Evolutionary conservation across 2,113 vertebrate species (phyloP).

Genomic region (Ageneiosus marmoratus): DNA sequence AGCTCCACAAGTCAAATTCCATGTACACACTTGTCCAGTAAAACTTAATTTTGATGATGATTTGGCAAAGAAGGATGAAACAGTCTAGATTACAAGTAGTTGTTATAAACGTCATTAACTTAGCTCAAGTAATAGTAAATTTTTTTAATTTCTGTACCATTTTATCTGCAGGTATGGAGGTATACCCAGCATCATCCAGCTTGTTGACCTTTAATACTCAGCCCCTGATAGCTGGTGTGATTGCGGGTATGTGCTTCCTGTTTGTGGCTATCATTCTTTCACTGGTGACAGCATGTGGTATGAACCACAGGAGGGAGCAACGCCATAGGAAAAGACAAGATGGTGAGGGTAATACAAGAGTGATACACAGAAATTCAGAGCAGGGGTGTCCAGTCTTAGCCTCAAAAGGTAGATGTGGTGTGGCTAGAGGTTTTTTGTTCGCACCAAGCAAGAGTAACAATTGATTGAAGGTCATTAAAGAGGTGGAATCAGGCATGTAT

Average conservation of each 20-base stretch:
- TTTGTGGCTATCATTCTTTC: slow-evolving; percentile 86
- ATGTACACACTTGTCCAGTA: background rate
- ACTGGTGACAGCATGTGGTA: slow-evolving; percentile 81
- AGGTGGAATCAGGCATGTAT: background rate
- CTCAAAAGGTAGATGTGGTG: background rate
- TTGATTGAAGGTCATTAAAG: background rate
- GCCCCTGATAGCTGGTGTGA: slow-evolving; percentile 85
- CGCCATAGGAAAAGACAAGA: slow-evolving; percentile 67
- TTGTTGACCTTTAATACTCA: slow-evolving; percentile 82
- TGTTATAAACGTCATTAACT: background rate
- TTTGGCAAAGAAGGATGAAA: background rate
- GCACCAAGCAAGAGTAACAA: background rate
- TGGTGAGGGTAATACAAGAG: slow-evolving; percentile 56
- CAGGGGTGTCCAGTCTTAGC: background rate
- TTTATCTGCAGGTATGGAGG: slow-evolving; percentile 81
- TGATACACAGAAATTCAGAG: background rate
- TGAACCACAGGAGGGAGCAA: slow-evolving; percentile 78
- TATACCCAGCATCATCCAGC: slow-evolving; percentile 83
- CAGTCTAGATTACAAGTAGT: background rate
- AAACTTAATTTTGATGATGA: background rate
- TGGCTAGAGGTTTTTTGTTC: background rate
- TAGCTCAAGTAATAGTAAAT: background rate
- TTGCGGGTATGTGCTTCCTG: slow-evolving; percentile 90
- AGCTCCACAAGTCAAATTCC: background rate
- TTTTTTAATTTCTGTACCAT: background rate